These are phyloP conservation scores for Cettia cetti DNA, from an alignment of 2,113 vertebrate species.

Conservation along the genomic window DNA sequence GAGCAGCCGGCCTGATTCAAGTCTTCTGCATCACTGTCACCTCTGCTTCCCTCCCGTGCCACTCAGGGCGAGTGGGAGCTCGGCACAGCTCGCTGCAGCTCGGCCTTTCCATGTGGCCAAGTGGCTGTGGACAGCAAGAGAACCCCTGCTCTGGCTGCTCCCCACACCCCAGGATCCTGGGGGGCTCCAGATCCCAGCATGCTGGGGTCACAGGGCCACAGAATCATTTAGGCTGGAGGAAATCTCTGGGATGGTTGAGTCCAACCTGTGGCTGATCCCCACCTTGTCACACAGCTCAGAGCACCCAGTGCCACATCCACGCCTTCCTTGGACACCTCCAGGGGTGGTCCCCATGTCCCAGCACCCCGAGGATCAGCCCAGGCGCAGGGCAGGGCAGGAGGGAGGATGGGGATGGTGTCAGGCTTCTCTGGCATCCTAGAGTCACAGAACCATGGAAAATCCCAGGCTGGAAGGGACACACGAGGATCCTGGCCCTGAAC, in stretches of 20 bases:
- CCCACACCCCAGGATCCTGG: background rate
- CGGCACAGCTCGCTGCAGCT: accelerated
- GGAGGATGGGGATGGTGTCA: accelerated
- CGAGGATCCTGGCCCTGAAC: background rate
- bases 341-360: background rate
- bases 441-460: background rate
- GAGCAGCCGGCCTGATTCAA: background rate
- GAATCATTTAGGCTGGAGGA: background rate
- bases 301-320: background rate
- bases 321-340: background rate
- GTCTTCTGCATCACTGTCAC: background rate
- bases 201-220: background rate
- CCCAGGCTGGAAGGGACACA: background rate
- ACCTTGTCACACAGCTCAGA: background rate
- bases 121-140: background rate
- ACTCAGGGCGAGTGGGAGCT: background rate
- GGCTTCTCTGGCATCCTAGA: background rate
- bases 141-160: background rate
- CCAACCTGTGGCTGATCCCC: accelerated
- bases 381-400: accelerated
- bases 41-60: background rate
- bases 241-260: too few species aligned
- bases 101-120: accelerated
- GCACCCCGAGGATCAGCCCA: background rate
- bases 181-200: background rate